Evolutionary conservation across 2,113 vertebrate genomes (phyloP).

Genomic region (Pavo muticus): DNA sequence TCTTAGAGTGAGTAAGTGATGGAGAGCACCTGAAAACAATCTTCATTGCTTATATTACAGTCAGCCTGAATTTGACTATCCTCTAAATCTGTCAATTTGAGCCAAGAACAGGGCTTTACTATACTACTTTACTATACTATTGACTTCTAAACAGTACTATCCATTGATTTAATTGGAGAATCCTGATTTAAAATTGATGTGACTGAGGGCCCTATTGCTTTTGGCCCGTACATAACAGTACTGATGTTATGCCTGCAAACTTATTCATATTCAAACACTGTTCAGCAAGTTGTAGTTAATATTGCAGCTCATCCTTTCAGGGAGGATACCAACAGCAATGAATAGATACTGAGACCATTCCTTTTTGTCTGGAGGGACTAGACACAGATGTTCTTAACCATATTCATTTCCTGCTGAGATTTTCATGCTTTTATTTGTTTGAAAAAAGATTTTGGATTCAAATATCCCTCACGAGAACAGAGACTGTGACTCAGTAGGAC

Average conservation of each 20-base stretch:
- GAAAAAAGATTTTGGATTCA: neutral
- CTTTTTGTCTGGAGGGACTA: neutral
- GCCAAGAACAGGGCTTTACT: neutral
- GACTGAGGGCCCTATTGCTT: conserved; percentile 28
- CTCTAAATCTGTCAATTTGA: conserved; percentile 46
- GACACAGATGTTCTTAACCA: neutral
- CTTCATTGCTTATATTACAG: conserved; percentile 44
- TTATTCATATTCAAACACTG: neutral
- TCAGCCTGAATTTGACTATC: conserved; percentile 16
- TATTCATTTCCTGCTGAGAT: neutral
- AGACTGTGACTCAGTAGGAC: neutral
- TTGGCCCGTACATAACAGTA: neutral
- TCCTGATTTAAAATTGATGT: conserved; percentile 69
- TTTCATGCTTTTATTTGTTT: neutral
- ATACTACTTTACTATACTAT: conserved; percentile 52
- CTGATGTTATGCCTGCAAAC: neutral
- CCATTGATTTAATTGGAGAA: conserved; percentile 64
- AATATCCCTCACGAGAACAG: neutral
- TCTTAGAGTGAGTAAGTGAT: conserved; percentile 44
- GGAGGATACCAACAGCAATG: neutral
- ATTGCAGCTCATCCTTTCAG: neutral
- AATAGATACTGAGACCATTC: neutral
- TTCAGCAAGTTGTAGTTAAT: neutral
- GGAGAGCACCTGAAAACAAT: neutral
- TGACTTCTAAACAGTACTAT: conserved; percentile 49